A percentile compares a stretch with the other conserved stretches of the same genome.
These are phyloP conservation scores for Electrona antarctica DNA, from an alignment of 2,113 vertebrate genomes.

Conservation along the genomic window DNA sequence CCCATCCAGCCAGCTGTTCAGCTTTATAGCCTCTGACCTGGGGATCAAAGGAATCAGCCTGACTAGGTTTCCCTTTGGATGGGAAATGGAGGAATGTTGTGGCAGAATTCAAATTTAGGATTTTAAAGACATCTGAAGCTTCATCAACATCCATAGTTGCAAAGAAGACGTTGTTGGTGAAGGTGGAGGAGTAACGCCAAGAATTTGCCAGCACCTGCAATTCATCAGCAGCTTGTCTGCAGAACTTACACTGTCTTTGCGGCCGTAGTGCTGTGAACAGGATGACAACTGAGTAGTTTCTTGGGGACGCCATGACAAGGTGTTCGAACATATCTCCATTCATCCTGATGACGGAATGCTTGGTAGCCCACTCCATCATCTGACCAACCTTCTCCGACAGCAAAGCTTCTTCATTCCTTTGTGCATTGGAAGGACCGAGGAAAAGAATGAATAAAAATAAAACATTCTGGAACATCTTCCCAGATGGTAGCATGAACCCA, in stretches of 20 bases:
- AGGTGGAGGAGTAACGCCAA: conserved; percentile 95
- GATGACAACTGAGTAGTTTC: conserved; percentile 95
- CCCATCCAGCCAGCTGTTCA: conserved; percentile 96
- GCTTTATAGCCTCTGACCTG: conserved; percentile 94
- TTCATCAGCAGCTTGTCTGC: conserved; percentile 98
- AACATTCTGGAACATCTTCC: conserved; percentile 71
- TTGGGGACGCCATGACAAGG: conserved; percentile 91
- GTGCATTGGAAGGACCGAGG: conserved; percentile 53
- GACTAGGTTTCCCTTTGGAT: conserved; percentile 91
- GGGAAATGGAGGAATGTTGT: conserved; percentile 98
- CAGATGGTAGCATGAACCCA: neutral
- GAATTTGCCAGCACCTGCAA: conserved; percentile 97
- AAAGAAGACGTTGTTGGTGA: conserved; percentile 96
- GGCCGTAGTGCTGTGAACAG: conserved; percentile 98
- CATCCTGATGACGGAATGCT: conserved; percentile 92
- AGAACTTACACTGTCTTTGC: conserved; percentile 94
- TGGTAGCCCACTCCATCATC: conserved; percentile 94
- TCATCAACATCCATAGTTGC: conserved; percentile 96
- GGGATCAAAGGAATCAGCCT: conserved; percentile 91
- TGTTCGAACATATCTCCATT: conserved; percentile 96
- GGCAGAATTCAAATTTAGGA: conserved; percentile 99
- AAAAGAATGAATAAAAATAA: conserved; percentile 44
- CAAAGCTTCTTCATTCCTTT: conserved; percentile 89
- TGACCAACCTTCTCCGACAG: conserved; percentile 95
- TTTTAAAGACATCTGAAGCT: conserved; percentile 97